Evolutionary conservation across 2,888 invertebrate genomes (phyloP), one percentile per base, ranked within the genome.

Genomic region (Pegoplata infirma): DNA sequence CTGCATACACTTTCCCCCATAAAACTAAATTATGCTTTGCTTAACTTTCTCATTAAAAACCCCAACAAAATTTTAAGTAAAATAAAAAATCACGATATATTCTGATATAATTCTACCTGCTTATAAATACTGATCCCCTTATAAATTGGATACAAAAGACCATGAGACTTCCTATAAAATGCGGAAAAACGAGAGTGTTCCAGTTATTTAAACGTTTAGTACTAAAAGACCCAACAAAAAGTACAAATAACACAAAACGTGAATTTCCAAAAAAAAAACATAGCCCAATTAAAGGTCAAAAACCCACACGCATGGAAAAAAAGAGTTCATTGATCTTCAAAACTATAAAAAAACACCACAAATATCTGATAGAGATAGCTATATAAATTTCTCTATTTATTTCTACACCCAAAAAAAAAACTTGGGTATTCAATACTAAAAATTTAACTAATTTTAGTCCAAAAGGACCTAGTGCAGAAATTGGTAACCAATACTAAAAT

Each of bases 91-190:
- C n/a, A 21, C 10, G 47, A 21, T 47, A 47, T 3, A 14, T 23
- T 44, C 8, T 14, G 58, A 67, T 76, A 56, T 69, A 69, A 53
- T 40, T 44, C 55, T 16, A 61, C 75, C n/a, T 68, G 3, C 76
- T 55, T 5, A 8, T 4, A 17, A 19, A 14, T 51, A 77, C 87
- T 86, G 86, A 53, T 79, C 84, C 84, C 87, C 86, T 85, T 83
- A 81, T 83, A 80, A 81, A 84, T 83, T 85, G 84, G 85, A 86
- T 85, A 86, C 85, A 85, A 86, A 87, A 85, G 85, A 84, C 85
- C 86, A 79, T 64, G 49, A 67, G 72, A 71, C 78, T 81, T 81
- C 78, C 82, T 80, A 64, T 46, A 61, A 77, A 78, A 64, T 72
- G 79, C 78, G 58, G 76, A 81, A 80, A 81, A 76, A 28, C 73